A percentile compares a stretch with the other conserved stretches of the same genome.
Evolutionary conservation across 2,797 vertebrate genomes (phyloP).

Genomic region (Gallinago nigripennis): DNA sequence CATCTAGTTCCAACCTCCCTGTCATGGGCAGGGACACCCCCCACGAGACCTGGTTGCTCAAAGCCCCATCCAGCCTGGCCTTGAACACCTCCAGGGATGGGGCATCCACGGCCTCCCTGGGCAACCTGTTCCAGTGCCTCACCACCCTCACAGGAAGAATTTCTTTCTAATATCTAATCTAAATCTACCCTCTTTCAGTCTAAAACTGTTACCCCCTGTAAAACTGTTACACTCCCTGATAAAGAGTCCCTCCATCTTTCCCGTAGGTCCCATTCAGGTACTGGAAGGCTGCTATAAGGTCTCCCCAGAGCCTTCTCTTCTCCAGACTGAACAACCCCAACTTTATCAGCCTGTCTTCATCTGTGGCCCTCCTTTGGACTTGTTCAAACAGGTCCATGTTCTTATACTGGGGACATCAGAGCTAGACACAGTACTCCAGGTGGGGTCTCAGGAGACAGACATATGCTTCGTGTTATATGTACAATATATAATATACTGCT

Average conservation of each 20-base stretch:
- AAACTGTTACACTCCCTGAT: background rate
- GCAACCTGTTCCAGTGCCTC: background rate
- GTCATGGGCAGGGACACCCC: background rate
- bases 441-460: background rate
- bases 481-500: background rate
- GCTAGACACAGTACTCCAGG: background rate
- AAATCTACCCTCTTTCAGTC: background rate
- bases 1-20: background rate
- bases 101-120: background rate
- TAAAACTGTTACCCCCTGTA: background rate
- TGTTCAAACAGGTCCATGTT: background rate
- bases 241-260: background rate
- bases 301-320: background rate
- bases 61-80: background rate
- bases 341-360: background rate
- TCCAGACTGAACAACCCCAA: background rate
- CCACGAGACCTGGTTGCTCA: background rate
- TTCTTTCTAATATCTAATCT: background rate
- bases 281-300: background rate
- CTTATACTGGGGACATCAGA: background rate
- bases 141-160: background rate
- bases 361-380: background rate
- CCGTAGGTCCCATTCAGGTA: background rate
- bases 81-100: background rate
- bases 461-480: background rate